Evolutionary conservation across 2,113 vertebrate species (phyloP), one percentile per base, ranked within the genome.

Genomic region (Anarrhichthys ocellatus): DNA sequence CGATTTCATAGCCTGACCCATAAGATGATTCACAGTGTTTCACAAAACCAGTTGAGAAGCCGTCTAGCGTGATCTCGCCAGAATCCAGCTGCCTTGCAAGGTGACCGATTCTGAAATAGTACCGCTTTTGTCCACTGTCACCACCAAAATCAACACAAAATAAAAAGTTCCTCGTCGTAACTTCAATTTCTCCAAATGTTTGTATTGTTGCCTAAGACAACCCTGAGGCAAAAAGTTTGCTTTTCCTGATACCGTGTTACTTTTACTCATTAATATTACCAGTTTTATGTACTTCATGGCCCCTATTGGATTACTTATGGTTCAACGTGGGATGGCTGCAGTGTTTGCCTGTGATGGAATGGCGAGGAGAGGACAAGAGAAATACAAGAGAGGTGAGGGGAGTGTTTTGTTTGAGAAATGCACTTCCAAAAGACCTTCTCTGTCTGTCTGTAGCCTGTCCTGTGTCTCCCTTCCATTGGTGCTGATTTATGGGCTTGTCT

Each of bases 361-460:
- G 80, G 42, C 76, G 78, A 81, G 14, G 36, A 63, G 11, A 72
- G 34, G 2, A 72, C 22, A 72, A 7, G 22, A 54, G n/a, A 10
- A 52, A 66, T 22, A 69, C 44, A 34, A 76, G 34, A 72, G 42
- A 27, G 59, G 59, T 29, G 18, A 73, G 71, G 69, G 34, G 58
- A 70, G 59, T 38, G 68, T 82, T 88, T 50, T 87, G 67, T 92
- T 78, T 88, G 72, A 82, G 59, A 83, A 89, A 61, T 10, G 27
- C 78, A 83, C 13, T 71, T 64, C 74, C 24, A 74, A 77, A 85
- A 78, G 72, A 77, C 59, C 24, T 34, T 50, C 36, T 85, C 38
- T 68, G 62, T 71, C 65, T 64, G 20, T 81, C 63, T 68, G 61
- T 61, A 54, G 40, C 58, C 76, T 40, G 54, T 50, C 69, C 65